Evolutionary conservation across 1,140 invertebrate genomes (phyloP), one percentile per base, ranked within the genome.

Genomic region (Notospermus geniculatus): DNA sequence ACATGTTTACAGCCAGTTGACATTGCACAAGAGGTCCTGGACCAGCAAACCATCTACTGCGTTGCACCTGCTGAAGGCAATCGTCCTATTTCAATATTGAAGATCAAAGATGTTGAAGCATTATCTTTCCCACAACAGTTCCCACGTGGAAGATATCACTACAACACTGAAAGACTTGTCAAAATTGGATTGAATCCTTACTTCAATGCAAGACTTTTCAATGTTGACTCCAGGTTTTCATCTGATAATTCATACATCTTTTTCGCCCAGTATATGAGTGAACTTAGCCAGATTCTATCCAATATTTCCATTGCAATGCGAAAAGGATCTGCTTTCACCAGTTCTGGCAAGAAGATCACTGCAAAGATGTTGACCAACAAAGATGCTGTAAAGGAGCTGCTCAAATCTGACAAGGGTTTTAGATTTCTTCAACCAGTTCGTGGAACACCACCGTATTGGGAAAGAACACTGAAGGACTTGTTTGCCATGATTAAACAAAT

Each of bases 1-100:
- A 58, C 65, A 23, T 64, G 62, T 36, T 22, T 67, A 2, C 62
- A 67, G 52, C 65, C 65, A 39, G 59, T 52, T 25, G 59, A 67
- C 55, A 61, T 67, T 36, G 62, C 52, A 23, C 65, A 67, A 56
- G 62, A 66, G 55, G 23, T 59, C 29, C 19, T 66, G 17, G 57
- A 63, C 46, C 23, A 46, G 27, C 41, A 56, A 13, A 63, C 60
- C 30, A 30, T 64, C 19, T 67, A 56, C 30, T 63, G 46, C 43
- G n/a, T 67, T 5, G 13, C 60, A 57, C 61, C 57, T 46, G 29
- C 52, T 7, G 46, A 50, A 50, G 46, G 25, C 25, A 50, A 50
- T 55, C 7, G 54, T 5, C 54, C 54, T 22, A 19, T 55, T 5
- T 22, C 17, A 5, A 4, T 27, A 7, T 27, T 55, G 25, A 55